Evolutionary conservation across 2,113 vertebrate species (phyloP).

Genomic region (Gallinago paraguaiae): DNA sequence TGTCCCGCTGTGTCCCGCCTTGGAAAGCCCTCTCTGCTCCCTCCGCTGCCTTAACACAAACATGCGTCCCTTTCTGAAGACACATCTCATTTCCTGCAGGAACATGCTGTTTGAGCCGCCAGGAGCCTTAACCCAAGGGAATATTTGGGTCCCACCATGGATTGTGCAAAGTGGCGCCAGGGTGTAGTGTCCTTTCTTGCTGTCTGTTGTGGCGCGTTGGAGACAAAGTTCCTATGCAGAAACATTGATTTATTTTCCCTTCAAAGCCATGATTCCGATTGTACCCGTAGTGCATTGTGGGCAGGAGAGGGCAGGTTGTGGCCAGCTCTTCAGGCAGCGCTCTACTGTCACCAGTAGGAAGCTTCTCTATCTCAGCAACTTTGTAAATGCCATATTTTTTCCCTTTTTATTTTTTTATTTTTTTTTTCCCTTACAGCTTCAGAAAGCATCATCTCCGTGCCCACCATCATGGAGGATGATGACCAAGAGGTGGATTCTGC

Average conservation of each 20-base stretch:
- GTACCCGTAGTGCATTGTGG: background rate
- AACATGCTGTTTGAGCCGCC: background rate
- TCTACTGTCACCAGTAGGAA: background rate
- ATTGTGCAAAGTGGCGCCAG: background rate
- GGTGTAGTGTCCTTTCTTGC: background rate
- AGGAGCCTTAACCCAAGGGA: background rate
- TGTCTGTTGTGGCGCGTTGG: background rate
- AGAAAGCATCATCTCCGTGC: slow-evolving; percentile 86
- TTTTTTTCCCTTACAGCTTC: slow-evolving; percentile 75
- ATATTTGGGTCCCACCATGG: background rate
- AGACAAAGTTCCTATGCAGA: background rate
- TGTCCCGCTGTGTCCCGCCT: background rate
- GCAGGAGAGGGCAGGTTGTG: background rate
- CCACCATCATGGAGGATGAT: slow-evolving; percentile 87
- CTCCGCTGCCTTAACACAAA: background rate
- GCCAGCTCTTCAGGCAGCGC: background rate
- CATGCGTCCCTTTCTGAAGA: slow-evolving; percentile 16
- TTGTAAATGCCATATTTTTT: background rate
- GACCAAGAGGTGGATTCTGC: slow-evolving; percentile 95
- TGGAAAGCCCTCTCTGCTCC: slow-evolving; percentile 4
- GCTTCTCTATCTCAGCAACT: background rate
- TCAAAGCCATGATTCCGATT: background rate
- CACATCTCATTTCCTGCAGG: background rate
- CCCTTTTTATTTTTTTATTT: background rate
- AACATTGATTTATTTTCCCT: background rate